Conservation (phyloP, 2,797 vertebrate species). For the Alauda arvensis region DNA sequence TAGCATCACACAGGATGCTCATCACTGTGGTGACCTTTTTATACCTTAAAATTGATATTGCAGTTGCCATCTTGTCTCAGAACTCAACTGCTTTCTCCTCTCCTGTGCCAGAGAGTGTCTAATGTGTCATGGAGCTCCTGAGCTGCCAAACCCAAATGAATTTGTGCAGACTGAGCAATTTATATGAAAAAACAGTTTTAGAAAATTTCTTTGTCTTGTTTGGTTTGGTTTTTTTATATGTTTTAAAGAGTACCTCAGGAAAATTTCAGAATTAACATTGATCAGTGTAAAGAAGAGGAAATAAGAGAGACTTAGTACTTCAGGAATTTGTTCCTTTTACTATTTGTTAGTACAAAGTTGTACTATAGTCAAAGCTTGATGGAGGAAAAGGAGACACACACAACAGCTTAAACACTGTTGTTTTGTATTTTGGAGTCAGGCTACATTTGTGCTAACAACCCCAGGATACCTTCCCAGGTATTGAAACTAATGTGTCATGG, state of each 20-base stretch:
- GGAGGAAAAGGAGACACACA: background rate
- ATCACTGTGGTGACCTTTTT: background rate
- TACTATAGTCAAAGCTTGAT: background rate
- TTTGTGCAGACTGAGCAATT: background rate
- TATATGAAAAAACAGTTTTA: background rate
- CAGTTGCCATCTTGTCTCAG: background rate
- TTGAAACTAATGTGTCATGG: background rate
- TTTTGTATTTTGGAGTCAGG: background rate
- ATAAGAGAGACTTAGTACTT: background rate
- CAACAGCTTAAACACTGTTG: background rate
- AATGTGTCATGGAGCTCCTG: no score
- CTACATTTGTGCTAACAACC: background rate
- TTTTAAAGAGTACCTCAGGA: background rate
- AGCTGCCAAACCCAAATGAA: no score
- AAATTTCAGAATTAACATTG: background rate
- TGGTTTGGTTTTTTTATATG: background rate
- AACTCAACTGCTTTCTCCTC: background rate
- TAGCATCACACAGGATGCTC: background rate
- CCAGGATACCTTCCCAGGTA: background rate
- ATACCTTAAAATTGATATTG: background rate
- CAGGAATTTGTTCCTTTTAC: background rate
- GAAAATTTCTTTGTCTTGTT: background rate
- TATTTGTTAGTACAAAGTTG: background rate
- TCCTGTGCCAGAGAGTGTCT: no score
- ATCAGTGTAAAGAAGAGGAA: background rate